A percentile compares a stretch with the other conserved stretches of the same genome.
Evolutionary conservation across 1,140 invertebrate genomes (phyloP).

Genomic region (Euura saliciscinereae): DNA sequence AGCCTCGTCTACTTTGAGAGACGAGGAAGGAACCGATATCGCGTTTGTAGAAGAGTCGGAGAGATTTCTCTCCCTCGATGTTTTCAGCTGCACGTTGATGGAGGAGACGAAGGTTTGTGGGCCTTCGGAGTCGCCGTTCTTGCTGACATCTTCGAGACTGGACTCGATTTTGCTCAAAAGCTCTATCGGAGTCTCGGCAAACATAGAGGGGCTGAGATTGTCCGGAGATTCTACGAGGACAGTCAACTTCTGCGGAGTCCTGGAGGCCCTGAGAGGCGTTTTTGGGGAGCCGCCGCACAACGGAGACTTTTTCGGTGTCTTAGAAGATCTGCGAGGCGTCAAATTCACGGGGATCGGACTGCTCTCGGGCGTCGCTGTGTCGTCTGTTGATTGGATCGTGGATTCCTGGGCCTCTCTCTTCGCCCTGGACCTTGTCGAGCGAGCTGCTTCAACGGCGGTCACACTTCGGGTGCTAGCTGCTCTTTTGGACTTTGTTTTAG

Average conservation of each 20-base stretch:
- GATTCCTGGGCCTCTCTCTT: too few relatives aligned
- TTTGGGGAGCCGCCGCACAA: slow-evolving; percentile 39
- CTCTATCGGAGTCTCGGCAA: not conserved
- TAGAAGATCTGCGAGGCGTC: slow-evolving; percentile 36
- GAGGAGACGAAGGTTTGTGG: too few relatives aligned
- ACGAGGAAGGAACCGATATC: too few relatives aligned
- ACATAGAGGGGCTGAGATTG: slow-evolving; percentile 24
- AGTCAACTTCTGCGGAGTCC: slow-evolving; percentile 35
- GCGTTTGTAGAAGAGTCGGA: too few relatives aligned
- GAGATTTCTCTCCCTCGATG: too few relatives aligned
- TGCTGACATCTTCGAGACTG: not conserved
- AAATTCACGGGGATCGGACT: slow-evolving; percentile 33
- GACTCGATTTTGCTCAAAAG: not conserved
- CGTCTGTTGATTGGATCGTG: not conserved
- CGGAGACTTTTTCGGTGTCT: slow-evolving; percentile 40
- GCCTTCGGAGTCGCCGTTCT: not conserved
- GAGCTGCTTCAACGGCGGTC: too few relatives aligned
- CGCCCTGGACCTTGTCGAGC: too few relatives aligned
- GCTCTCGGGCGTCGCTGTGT: slow-evolving; percentile 36
- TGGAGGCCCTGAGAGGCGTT: slow-evolving; percentile 27
- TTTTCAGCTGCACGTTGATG: too few relatives aligned
- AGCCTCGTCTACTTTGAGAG: too few relatives aligned
- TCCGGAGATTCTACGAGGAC: slow-evolving; percentile 25
- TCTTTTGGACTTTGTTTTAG: too few relatives aligned
- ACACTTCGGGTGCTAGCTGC: too few relatives aligned